Conservation (phyloP, 1,140 invertebrate genomes). For the Drosophila azteca region DNA sequence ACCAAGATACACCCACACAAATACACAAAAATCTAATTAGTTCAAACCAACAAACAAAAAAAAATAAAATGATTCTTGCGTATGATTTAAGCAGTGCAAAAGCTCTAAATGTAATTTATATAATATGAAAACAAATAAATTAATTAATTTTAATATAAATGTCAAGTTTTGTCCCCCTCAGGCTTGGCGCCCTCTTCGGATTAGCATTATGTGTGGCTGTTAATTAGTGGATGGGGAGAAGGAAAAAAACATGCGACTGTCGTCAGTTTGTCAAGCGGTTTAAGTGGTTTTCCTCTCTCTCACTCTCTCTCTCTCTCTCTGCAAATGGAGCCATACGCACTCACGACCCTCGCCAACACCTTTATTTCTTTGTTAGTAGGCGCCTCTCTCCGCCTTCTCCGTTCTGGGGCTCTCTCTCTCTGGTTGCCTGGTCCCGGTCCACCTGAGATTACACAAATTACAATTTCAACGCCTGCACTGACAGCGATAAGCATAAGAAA, state of each 20-base stretch:
- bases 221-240: slow-evolving; percentile 59
- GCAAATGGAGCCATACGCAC: slow-evolving; percentile 49
- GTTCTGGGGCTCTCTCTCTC: slow-evolving; percentile 8
- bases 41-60: slow-evolving; percentile 36
- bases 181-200: slow-evolving; percentile 24
- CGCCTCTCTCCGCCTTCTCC: neutral
- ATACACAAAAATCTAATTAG: slow-evolving; percentile 67
- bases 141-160: slow-evolving; percentile 79
- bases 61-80: slow-evolving; percentile 49
- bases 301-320: neutral
- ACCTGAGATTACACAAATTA: slow-evolving; percentile 81
- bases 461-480: slow-evolving; percentile 80
- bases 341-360: slow-evolving; percentile 21
- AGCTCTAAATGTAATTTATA: slow-evolving; percentile 78
- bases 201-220: slow-evolving; percentile 69
- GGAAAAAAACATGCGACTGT: slow-evolving; percentile 28
- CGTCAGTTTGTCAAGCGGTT: slow-evolving; percentile 51
- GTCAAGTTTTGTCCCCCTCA: slow-evolving; percentile 48
- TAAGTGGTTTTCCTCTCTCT: slow-evolving; percentile 46
- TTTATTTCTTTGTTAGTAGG: slow-evolving; percentile 45
- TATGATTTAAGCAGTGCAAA: slow-evolving; percentile 49
- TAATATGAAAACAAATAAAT: slow-evolving; percentile 80
- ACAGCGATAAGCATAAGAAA: slow-evolving; percentile 81
- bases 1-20: slow-evolving; percentile 12
- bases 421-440: slow-evolving; percentile 55